phyloP scores from a whole-genome alignment of 2,888 invertebrate genomes.

The Quadriops clusia region DNA sequence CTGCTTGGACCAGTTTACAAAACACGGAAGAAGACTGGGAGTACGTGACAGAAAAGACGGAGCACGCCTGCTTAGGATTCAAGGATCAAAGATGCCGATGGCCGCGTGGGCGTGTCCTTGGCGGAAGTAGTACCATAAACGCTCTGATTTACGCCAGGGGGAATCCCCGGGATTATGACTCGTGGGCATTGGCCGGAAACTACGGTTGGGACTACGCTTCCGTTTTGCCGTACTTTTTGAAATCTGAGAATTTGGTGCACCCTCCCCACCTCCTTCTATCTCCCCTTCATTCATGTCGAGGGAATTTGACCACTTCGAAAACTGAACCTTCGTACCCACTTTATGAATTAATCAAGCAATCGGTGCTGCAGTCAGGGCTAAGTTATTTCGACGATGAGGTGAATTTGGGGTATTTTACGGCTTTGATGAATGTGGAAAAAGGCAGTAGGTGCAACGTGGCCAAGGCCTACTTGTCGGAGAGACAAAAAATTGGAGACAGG shows the following conservation, averaged over 20 bases:
- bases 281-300: too few species aligned
- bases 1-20: constrained; percentile 25
- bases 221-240: constrained; percentile 36
- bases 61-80: constrained; percentile 26
- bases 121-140: constrained; percentile 49
- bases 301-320: too few species aligned
- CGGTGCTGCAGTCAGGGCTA: too few species aligned
- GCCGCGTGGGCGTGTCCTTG: constrained; percentile 47
- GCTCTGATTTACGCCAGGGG: constrained; percentile 51
- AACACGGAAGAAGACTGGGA: constrained; percentile 20
- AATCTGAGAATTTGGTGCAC: constrained; percentile 26
- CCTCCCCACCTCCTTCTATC: too few species aligned
- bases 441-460: constrained; percentile 13
- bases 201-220: constrained; percentile 43
- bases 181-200: constrained; percentile 47
- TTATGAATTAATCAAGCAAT: too few species aligned
- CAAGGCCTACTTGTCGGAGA: neutral
- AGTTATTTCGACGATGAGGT: too few species aligned
- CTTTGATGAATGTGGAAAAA: neutral
- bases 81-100: constrained; percentile 33
- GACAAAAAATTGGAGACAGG: too few species aligned
- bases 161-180: constrained; percentile 47
- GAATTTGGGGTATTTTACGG: constrained; percentile 49
- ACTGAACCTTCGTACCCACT: too few species aligned
- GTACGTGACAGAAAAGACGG: constrained; percentile 37